These are phyloP conservation scores for Nyctereutes procyonoides DNA, from an alignment of 2,113 vertebrate species.

Conservation along the genomic window DNA sequence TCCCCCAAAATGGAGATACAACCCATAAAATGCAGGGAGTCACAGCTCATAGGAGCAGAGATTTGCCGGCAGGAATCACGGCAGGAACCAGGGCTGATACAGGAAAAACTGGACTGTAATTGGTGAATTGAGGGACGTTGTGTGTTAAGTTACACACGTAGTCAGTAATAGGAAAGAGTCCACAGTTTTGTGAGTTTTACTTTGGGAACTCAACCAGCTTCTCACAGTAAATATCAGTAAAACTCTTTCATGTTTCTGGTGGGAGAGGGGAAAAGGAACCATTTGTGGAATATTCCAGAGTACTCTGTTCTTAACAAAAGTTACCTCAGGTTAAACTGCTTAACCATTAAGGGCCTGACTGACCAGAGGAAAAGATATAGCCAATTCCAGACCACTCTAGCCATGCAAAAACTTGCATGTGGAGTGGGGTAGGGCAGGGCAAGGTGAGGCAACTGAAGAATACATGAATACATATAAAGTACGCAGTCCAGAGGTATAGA, in stretches of 20 bases:
- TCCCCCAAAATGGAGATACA: not conserved
- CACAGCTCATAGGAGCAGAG: not conserved
- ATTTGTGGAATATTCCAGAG: not conserved
- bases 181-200: not conserved
- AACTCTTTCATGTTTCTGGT: not conserved
- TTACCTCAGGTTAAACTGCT: not conserved
- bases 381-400: not conserved
- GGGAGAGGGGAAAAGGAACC: not conserved
- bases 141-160: not conserved
- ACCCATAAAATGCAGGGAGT: not conserved
- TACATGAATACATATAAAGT: not conserved
- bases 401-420: not conserved
- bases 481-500: not conserved
- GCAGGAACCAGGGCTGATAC: not conserved
- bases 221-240: not conserved
- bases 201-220: not conserved
- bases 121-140: not conserved
- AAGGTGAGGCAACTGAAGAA: no score
- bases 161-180: not conserved
- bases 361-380: not conserved
- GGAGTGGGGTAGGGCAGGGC: no score
- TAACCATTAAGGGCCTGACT: not conserved
- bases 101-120: not conserved
- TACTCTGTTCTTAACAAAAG: not conserved
- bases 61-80: not conserved